Percentiles rank a stretch among this genome's conserved stretches.
Evolutionary conservation across 1,140 invertebrate species (phyloP).

Genomic region (Drosophila obscura): DNA sequence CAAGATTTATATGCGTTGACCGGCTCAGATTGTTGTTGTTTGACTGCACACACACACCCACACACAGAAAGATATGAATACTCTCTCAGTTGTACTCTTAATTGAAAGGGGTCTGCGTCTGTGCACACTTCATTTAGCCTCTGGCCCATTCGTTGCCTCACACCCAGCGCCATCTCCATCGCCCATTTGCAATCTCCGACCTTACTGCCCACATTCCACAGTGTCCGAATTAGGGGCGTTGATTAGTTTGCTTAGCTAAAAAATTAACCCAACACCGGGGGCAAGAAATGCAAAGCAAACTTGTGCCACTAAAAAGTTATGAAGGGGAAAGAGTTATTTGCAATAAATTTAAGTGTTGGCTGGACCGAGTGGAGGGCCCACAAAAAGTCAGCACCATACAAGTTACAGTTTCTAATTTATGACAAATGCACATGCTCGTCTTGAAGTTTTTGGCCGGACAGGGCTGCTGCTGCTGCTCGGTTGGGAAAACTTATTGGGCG

Average conservation of each 20-base stretch:
- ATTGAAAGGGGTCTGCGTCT: conserved; percentile 50
- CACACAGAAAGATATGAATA: conserved; percentile 14
- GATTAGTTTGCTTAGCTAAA: conserved; percentile 74
- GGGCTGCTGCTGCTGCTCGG: conserved; percentile 18
- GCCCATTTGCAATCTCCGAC: conserved; percentile 4
- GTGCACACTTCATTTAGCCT: conserved; percentile 78
- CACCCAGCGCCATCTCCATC: background rate
- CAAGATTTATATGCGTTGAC: conserved; percentile 58
- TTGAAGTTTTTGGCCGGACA: conserved; percentile 66
- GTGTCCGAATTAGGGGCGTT: conserved; percentile 58
- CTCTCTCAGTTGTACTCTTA: background rate
- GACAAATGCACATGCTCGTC: conserved; percentile 78
- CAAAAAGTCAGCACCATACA: conserved; percentile 48
- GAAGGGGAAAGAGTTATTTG: conserved; percentile 68
- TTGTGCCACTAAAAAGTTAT: conserved; percentile 47
- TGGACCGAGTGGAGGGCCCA: conserved; percentile 37
- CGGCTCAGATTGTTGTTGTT: conserved; percentile 62
- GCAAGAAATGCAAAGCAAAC: conserved; percentile 25
- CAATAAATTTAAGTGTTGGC: conserved; percentile 76
- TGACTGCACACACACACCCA: conserved; percentile 53
- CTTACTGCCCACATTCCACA: conserved; percentile 25
- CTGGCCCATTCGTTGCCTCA: conserved; percentile 36
- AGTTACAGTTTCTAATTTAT: conserved; percentile 82
- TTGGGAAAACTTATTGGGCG: conserved; percentile 61
- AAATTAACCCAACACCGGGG: conserved; percentile 44